A percentile compares a stretch with the other conserved stretches of the same genome.
These are phyloP conservation scores for Mycetomoellerius zeteki DNA, from an alignment of 1,140 invertebrate species.

Conservation along the genomic window DNA sequence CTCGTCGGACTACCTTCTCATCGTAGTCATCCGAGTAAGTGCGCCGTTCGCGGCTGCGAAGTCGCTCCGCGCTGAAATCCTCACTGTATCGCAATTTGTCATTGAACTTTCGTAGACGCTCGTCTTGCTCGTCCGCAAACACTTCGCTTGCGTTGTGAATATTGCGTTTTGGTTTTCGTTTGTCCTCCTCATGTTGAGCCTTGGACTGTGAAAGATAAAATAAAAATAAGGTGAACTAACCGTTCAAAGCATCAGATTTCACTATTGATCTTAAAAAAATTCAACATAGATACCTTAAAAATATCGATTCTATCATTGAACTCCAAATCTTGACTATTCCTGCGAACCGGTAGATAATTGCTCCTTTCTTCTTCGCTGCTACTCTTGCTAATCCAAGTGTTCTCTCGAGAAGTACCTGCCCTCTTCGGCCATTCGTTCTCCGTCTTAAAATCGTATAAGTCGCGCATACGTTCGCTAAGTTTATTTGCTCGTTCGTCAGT, in stretches of 20 bases:
- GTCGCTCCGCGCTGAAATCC: constrained; percentile 60
- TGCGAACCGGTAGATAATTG: constrained; percentile 47
- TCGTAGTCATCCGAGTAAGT: constrained; percentile 80
- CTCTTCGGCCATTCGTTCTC: constrained; percentile 81
- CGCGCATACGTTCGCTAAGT: constrained; percentile 78
- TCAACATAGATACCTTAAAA: constrained; percentile 55
- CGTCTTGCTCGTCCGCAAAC: constrained; percentile 62
- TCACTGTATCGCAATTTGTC: constrained; percentile 76
- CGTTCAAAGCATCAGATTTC: neutral
- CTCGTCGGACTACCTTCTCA: constrained; percentile 56
- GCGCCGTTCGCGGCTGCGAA: constrained; percentile 70
- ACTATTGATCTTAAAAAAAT: neutral
- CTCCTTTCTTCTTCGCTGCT: constrained; percentile 77
- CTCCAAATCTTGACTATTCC: constrained; percentile 79
- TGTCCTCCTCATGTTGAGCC: neutral
- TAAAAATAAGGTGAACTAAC: neutral
- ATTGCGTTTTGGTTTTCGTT: neutral
- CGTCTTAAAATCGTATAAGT: constrained; percentile 82
- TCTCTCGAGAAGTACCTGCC: constrained; percentile 52
- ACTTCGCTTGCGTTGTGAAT: constrained; percentile 15
- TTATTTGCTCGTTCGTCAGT: constrained; percentile 58
- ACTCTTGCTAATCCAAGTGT: constrained; percentile 79
- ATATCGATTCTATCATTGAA: constrained; percentile 73
- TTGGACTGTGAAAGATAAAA: constrained; percentile 7
- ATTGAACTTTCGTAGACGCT: constrained; percentile 68